These are phyloP conservation scores for Lithophane leautieri DNA, from an alignment of 2,888 invertebrate species.

Conservation along the genomic window DNA sequence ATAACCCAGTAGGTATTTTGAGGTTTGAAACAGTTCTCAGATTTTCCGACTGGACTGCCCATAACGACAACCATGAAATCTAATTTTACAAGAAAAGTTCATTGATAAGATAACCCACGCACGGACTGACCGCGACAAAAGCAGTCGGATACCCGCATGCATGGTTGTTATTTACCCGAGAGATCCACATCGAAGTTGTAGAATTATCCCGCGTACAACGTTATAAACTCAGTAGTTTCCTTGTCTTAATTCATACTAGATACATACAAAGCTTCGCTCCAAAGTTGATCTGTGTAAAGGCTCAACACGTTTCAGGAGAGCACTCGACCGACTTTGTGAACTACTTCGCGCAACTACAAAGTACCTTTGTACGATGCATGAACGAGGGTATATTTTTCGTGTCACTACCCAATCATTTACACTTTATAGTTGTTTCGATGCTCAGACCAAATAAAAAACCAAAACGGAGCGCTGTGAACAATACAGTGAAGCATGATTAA, in stretches of 20 bases:
- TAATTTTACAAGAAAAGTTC: neutral
- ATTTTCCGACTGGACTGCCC: neutral
- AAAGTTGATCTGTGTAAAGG: conserved; percentile 67
- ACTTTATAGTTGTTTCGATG: neutral
- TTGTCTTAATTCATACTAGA: conserved; percentile 46
- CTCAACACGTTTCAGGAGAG: conserved; percentile 58
- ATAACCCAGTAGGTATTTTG: neutral
- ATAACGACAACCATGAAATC: neutral
- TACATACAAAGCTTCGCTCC: conserved; percentile 57
- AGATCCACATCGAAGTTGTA: conserved; percentile 15
- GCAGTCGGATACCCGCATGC: conserved; percentile 20
- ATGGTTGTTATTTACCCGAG: conserved; percentile 8
- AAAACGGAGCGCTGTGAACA: too few relatives aligned
- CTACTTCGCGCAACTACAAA: conserved; percentile 51
- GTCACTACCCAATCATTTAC: conserved; percentile 38
- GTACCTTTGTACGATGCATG: conserved; percentile 54
- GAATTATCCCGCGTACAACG: conserved; percentile 17
- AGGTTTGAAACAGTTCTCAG: neutral
- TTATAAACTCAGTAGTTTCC: conserved; percentile 30
- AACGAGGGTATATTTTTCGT: conserved; percentile 28
- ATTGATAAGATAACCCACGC: neutral
- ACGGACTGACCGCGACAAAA: neutral
- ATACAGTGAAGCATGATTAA: too few relatives aligned
- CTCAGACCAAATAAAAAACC: too few relatives aligned
- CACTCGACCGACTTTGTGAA: conserved; percentile 60